phyloP scores from a whole-genome alignment of 2,113 vertebrate species.

The Tyrannus savana region DNA sequence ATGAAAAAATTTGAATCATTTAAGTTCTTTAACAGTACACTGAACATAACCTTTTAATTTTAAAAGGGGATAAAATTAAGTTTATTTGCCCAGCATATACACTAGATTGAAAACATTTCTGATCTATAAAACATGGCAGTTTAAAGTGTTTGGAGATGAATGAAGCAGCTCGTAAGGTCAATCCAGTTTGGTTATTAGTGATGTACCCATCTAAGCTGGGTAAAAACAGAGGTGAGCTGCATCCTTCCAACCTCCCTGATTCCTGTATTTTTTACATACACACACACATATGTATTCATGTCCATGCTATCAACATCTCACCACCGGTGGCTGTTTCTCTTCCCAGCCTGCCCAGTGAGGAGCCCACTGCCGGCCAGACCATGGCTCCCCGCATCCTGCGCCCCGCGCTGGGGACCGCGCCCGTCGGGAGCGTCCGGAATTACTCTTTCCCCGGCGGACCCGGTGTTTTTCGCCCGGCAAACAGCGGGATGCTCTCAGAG shows the following conservation, averaged over 20 bases:
- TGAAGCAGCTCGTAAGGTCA: too few species aligned
- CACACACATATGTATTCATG: accelerated
- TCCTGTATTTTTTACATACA: background rate
- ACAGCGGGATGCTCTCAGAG: background rate
- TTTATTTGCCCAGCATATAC: background rate
- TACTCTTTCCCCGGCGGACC: too few species aligned
- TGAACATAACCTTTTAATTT: background rate
- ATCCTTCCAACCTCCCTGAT: background rate
- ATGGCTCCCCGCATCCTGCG: background rate
- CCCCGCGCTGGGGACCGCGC: background rate
- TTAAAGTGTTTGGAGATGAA: background rate
- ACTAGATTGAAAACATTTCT: background rate
- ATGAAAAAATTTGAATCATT: accelerated
- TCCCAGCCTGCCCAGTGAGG: background rate
- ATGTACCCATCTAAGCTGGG: accelerated
- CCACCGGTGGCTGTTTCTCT: accelerated
- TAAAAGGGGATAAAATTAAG: background rate
- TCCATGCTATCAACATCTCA: accelerated
- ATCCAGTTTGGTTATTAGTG: accelerated
- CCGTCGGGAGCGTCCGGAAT: background rate
- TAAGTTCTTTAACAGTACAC: background rate
- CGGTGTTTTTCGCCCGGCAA: background rate
- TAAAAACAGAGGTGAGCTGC: background rate
- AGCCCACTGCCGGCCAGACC: background rate
- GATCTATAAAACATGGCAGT: accelerated